Base-by-base conservation (phyloP, 2,113 vertebrate genomes). In the Malurus cyaneus region DNA sequence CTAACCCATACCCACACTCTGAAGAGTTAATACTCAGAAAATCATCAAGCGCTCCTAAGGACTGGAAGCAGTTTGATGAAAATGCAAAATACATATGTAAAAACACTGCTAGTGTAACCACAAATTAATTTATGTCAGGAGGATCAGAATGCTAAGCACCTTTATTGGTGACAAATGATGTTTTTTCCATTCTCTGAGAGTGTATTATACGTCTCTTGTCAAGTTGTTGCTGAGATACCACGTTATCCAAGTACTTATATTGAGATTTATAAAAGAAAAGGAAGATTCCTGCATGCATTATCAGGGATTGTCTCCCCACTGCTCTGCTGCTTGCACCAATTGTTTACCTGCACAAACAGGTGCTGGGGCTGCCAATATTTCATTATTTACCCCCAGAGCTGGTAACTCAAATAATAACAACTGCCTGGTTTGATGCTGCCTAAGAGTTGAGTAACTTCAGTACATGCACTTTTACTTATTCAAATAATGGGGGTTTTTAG, bases 191-290 rank as follows among this genome's bases (percentile, higher is more conserved):
- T 98, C 96, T 97, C 94, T 67, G 86, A 96, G 90, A 97, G 80
- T 91, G 42, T 93, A 96, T 98, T 98, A 97, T 97, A 97, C 50
- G 60, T 98, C 97, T 97, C 96, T 96, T 98, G 89, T 98, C 96
- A 97, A 97, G 97, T 97, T 98, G 97, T 98, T 98, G 97, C 97
- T 60, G 95, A 97, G 96, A 96, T 97, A 98, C 95, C 89, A 62
- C 56, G 53, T 96, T 97, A 98, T 94, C 95, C 93, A 92, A 70
- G 72, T 25, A 28, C 52, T 93, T 83, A 83, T 77, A 98, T 96
- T 96, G 91, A 97, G 89, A 96, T 97, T 98, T 98, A 98, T 95
- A 97, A 97, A 97, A 97, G 71, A 97, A 93, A 80, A 93, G 62
- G 73, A 93, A 97, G 96, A 96, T 80, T 93, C 94, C 84, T 97